These are phyloP conservation scores for Rotaria sp. DNA, from an alignment of 2,888 invertebrate genomes.

Conservation along the genomic window DNA sequence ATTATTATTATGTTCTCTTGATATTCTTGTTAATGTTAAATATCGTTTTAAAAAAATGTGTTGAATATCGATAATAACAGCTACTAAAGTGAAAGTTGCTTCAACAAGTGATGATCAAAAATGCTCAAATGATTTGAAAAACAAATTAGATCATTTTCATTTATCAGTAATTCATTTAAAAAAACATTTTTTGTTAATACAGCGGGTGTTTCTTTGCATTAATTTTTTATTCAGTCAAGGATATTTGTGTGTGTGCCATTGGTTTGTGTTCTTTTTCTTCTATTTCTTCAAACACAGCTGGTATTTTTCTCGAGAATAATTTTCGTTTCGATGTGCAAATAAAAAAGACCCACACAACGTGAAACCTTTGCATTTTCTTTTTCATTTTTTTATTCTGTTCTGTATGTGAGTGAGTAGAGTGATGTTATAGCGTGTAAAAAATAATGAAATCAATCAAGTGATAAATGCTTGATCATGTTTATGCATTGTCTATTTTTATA, in stretches of 20 bases:
- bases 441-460: neutral
- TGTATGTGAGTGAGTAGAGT: neutral
- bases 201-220: no score
- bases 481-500: neutral
- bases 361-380: no score
- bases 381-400: neutral
- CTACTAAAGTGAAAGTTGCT: neutral
- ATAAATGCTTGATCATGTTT: neutral
- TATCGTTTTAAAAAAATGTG: neutral
- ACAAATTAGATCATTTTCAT: no score
- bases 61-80: neutral
- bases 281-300: slow-evolving; percentile 10
- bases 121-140: no score
- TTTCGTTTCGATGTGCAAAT: neutral
- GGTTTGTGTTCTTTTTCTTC: neutral
- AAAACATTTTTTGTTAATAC: no score
- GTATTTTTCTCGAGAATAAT: neutral
- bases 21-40: neutral
- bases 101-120: neutral
- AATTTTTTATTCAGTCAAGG: no score
- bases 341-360: neutral
- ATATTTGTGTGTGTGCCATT: neutral
- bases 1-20: neutral
- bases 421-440: neutral
- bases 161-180: no score